Conservation (phyloP, 2,113 vertebrate species). For the Brachionichthys hirsutus region DNA sequence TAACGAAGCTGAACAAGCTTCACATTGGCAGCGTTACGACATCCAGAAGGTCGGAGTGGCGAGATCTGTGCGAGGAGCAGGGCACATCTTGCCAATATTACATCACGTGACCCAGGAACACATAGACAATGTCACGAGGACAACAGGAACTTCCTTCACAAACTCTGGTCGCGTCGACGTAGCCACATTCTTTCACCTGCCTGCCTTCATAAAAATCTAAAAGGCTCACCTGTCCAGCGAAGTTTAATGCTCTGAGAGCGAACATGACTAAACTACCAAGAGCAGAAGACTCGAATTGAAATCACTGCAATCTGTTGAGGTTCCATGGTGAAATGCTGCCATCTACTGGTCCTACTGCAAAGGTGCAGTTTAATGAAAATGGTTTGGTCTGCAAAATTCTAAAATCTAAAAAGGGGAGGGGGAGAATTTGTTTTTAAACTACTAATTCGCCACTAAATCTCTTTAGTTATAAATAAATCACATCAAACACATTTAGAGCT, state of each 20-base stretch:
- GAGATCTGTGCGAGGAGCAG: constrained; percentile 39
- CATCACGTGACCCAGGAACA: constrained; percentile 24
- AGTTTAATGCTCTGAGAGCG: too few species aligned
- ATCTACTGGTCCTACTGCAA: constrained; percentile 35
- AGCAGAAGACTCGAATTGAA: too few species aligned
- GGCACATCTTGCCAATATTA: constrained; percentile 45
- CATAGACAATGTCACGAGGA: constrained; percentile 52
- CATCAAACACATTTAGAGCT: neutral
- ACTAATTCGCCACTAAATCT: neutral
- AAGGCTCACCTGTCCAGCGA: neutral
- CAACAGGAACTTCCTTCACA: constrained; percentile 23
- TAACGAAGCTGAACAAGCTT: constrained; percentile 63
- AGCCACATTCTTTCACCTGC: neutral
- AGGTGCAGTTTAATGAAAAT: constrained; percentile 1
- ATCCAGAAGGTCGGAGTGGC: constrained; percentile 60
- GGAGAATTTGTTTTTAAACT: too few species aligned
- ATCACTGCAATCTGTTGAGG: neutral
- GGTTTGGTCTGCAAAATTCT: too few species aligned
- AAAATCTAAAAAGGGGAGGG: too few species aligned
- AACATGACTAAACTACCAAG: too few species aligned
- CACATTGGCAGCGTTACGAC: constrained; percentile 58
- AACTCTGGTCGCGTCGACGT: neutral
- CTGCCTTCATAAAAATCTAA: neutral
- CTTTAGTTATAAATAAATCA: neutral
- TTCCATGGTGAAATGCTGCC: constrained; percentile 45